Evolutionary conservation across 2,888 invertebrate genomes (phyloP).

Genomic region (Beris morrisii): DNA sequence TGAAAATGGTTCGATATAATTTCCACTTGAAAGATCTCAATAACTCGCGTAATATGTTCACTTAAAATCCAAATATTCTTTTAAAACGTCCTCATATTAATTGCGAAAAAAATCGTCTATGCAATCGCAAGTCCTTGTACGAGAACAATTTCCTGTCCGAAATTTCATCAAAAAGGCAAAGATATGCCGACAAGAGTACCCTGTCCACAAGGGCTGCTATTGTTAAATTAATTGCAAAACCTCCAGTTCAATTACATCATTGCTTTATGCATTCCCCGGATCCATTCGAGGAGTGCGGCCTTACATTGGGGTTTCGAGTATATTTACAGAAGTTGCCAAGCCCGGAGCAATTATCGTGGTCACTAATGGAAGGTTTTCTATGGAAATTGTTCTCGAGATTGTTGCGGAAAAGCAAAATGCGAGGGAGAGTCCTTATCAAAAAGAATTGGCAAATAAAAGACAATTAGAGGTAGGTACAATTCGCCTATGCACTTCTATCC

Average conservation of each 20-base stretch:
- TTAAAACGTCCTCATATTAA: too few relatives aligned
- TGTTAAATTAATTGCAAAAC: conserved; percentile 44
- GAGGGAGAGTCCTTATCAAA: conserved; percentile 36
- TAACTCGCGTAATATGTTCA: too few relatives aligned
- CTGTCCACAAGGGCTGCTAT: conserved; percentile 35
- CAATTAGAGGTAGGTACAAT: conserved; percentile 40
- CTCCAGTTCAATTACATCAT: conserved; percentile 38
- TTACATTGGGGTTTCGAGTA: background rate
- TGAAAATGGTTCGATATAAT: too few relatives aligned
- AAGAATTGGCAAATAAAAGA: conserved; percentile 43
- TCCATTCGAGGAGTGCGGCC: background rate
- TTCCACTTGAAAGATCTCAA: too few relatives aligned
- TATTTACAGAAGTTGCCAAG: conserved; percentile 7
- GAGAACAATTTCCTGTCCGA: conserved; percentile 1
- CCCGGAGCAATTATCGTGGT: conserved; percentile 39
- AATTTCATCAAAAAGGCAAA: background rate
- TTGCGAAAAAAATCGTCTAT: too few relatives aligned
- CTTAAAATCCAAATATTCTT: too few relatives aligned
- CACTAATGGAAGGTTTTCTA: conserved; percentile 42
- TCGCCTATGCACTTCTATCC: too few relatives aligned
- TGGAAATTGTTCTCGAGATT: conserved; percentile 7
- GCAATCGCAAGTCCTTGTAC: background rate
- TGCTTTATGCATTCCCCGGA: background rate
- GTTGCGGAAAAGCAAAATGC: conserved; percentile 18
- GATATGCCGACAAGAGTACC: background rate